These are phyloP conservation scores for Tenthredo amoena DNA, from an alignment of 2,888 invertebrate species.

Conservation along the genomic window DNA sequence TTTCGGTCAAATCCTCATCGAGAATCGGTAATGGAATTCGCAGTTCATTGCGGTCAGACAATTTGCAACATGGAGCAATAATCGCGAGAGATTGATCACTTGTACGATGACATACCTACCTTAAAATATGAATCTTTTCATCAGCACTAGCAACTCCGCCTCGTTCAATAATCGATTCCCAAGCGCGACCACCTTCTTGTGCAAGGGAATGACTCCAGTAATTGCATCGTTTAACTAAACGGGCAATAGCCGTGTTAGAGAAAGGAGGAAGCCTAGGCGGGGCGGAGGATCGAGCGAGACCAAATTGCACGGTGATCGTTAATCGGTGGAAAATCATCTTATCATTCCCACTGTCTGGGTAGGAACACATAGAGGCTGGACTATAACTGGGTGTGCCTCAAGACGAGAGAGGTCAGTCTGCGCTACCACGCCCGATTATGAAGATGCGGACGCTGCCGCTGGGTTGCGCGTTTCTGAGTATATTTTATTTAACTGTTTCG, in stretches of 20 bases:
- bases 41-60: constrained; percentile 23
- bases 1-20: constrained; percentile 11
- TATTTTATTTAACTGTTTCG: background rate
- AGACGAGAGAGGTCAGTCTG: constrained; percentile 65
- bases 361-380: constrained; percentile 33
- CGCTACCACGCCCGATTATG: constrained; percentile 13
- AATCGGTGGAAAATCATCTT: constrained; percentile 70
- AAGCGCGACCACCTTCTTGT: constrained; percentile 62
- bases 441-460: constrained; percentile 33
- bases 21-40: constrained; percentile 14
- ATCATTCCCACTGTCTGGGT: constrained; percentile 64
- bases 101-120: background rate
- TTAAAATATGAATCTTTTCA: background rate
- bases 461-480: constrained; percentile 2
- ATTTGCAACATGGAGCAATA: constrained; percentile 21
- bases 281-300: constrained; percentile 50
- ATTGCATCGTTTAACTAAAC: constrained; percentile 1
- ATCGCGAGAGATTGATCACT: background rate
- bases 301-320: constrained; percentile 48
- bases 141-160: background rate
- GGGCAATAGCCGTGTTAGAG: constrained; percentile 60
- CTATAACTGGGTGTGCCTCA: constrained; percentile 70
- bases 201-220: constrained; percentile 61
- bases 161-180: constrained; percentile 51
- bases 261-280: constrained; percentile 73